These are phyloP conservation scores for Lathronympha strigana DNA, from an alignment of 2,888 invertebrate genomes.

Conservation along the genomic window DNA sequence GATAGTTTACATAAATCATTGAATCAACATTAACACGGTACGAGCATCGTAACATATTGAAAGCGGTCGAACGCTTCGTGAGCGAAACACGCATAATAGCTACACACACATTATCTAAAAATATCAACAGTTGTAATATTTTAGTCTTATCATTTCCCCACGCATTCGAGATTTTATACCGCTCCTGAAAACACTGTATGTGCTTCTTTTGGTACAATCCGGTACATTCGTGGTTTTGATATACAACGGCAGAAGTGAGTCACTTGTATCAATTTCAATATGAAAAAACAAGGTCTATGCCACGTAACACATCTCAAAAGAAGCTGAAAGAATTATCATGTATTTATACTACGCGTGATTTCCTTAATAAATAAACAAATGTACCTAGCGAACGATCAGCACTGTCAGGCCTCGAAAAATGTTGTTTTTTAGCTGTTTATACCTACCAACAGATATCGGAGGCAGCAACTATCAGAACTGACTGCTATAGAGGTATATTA, in stretches of 20 bases:
- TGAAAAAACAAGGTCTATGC: slow-evolving; percentile 16
- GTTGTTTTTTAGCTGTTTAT: too few relatives aligned
- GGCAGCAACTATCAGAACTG: too few relatives aligned
- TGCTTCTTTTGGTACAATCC: background rate
- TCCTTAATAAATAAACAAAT: slow-evolving; percentile 9
- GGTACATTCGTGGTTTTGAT: slow-evolving; percentile 11
- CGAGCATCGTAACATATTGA: background rate
- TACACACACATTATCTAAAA: slow-evolving; percentile 10
- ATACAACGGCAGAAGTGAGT: slow-evolving; percentile 6
- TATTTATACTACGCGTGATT: background rate
- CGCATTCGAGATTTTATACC: slow-evolving; percentile 3
- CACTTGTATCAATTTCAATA: slow-evolving; percentile 12
- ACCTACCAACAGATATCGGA: too few relatives aligned
- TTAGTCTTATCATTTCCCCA: slow-evolving; percentile 30
- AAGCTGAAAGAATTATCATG: background rate
- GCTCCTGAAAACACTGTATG: slow-evolving; percentile 11
- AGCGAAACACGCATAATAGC: slow-evolving; percentile 15
- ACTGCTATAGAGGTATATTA: too few relatives aligned
- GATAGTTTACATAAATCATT: background rate
- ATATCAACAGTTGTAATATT: slow-evolving; percentile 29
- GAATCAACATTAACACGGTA: background rate
- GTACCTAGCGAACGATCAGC: background rate
- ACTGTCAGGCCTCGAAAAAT: too few relatives aligned
- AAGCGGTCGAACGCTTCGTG: background rate
- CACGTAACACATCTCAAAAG: background rate